Evolutionary conservation across 2,113 vertebrate genomes (phyloP).

Genomic region (Danionella cerebrum): DNA sequence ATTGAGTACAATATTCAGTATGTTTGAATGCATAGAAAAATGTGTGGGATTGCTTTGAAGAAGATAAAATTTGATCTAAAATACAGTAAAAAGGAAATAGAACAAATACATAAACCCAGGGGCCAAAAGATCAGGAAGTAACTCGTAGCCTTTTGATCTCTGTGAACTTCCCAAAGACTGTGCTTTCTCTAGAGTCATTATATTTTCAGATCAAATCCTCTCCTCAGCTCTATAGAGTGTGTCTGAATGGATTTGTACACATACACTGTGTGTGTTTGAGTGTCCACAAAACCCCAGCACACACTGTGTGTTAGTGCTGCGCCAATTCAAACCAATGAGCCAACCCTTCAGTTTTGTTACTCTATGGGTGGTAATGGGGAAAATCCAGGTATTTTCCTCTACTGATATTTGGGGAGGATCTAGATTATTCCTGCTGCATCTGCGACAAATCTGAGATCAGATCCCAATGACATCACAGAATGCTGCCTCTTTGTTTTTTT

Average conservation of each 20-base stretch:
- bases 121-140: neutral
- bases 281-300: neutral
- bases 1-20: neutral
- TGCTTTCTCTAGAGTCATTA: constrained; percentile 45
- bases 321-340: constrained; percentile 12
- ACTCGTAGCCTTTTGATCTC: constrained; percentile 37
- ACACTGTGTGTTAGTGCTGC: neutral
- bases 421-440: neutral
- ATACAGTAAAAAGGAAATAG: constrained; percentile 27
- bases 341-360: constrained; percentile 5
- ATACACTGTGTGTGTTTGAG: neutral
- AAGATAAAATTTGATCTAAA: constrained; percentile 55
- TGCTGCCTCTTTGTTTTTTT: neutral
- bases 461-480: constrained; percentile 4
- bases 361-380: neutral
- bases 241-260: neutral
- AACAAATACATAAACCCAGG: constrained; percentile 7
- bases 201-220: constrained; percentile 41
- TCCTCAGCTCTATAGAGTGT: neutral
- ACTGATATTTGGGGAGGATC: neutral
- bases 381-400: constrained; percentile 20
- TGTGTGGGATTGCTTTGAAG: constrained; percentile 4
- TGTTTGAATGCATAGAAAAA: neutral
- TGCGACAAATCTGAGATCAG: constrained; percentile 6
- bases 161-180: constrained; percentile 38